Evolutionary conservation across 2,797 vertebrate genomes (phyloP).

Genomic region (Poecilia wingei): DNA sequence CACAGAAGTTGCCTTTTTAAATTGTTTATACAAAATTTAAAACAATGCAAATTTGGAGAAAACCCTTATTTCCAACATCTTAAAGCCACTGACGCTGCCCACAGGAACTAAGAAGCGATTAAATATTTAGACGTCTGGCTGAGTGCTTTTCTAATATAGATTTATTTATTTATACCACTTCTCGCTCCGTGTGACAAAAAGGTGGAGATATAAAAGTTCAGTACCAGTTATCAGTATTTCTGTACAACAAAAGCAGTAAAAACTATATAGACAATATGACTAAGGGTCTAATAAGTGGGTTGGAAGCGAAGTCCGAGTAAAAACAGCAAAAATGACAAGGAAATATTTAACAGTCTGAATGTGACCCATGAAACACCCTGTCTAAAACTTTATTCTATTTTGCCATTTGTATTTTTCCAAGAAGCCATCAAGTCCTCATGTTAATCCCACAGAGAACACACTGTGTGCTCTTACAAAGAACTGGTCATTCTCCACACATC

Average conservation of each 20-base stretch:
- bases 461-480: constrained; percentile 54
- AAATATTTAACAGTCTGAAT: background rate
- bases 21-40: background rate
- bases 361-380: constrained; percentile 7
- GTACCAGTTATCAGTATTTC: constrained; percentile 25
- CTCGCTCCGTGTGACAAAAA: constrained; percentile 44
- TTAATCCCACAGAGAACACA: constrained; percentile 66
- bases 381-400: constrained; percentile 47
- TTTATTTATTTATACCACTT: constrained; percentile 69
- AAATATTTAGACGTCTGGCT: constrained; percentile 70
- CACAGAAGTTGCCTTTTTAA: background rate
- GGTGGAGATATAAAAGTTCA: constrained; percentile 38
- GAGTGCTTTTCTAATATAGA: constrained; percentile 67
- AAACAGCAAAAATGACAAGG: background rate
- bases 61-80: constrained; percentile 6
- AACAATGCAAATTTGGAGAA: background rate
- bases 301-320: constrained; percentile 12
- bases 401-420: constrained; percentile 70
- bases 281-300: constrained; percentile 20
- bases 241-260: constrained; percentile 19
- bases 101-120: constrained; percentile 62
- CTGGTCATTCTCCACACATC: constrained; percentile 55
- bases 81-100: constrained; percentile 38
- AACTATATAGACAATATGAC: constrained; percentile 1
- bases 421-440: constrained; percentile 65